phyloP scores from a whole-genome alignment of 2,797 vertebrate genomes.

The Galaxias olidus region DNA sequence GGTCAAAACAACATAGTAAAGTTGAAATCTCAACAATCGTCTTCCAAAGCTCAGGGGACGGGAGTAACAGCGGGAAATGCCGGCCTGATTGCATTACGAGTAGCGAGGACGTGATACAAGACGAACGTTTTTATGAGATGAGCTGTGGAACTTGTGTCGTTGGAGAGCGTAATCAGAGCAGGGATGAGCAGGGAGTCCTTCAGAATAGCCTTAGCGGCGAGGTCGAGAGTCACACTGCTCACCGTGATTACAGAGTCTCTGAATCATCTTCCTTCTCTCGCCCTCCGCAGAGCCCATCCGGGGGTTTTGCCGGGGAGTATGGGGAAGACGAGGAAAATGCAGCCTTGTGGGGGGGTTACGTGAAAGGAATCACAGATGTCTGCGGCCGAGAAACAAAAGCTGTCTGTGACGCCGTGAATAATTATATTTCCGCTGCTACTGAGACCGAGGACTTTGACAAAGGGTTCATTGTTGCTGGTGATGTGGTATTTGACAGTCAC shows the following conservation, averaged over 20 bases:
- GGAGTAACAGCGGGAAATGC: slow-evolving; percentile 32
- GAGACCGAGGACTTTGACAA: slow-evolving; percentile 26
- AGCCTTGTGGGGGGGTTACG: slow-evolving; percentile 34
- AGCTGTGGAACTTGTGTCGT: slow-evolving; percentile 37
- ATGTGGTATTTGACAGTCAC: slow-evolving; percentile 40
- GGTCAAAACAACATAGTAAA: slow-evolving; percentile 20
- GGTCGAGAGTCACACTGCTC: slow-evolving; percentile 24
- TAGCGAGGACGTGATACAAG: slow-evolving; percentile 31
- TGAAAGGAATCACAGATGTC: slow-evolving; percentile 37
- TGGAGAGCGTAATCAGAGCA: slow-evolving; percentile 44
- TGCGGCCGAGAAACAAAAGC: slow-evolving; percentile 48
- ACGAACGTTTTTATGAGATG: slow-evolving; percentile 21
- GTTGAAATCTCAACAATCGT: slow-evolving; percentile 33
- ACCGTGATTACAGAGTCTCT: slow-evolving; percentile 35
- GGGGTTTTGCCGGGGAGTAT: slow-evolving; percentile 21
- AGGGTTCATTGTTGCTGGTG: slow-evolving; percentile 35
- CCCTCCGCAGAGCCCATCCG: slow-evolving; percentile 28
- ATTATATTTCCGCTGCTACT: slow-evolving; percentile 13
- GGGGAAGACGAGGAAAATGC: slow-evolving; percentile 31
- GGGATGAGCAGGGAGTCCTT: slow-evolving; percentile 26
- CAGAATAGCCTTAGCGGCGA: slow-evolving; percentile 37
- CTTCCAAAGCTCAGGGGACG: slow-evolving; percentile 18
- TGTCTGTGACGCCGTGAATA: slow-evolving; percentile 37
- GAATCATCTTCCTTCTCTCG: slow-evolving; percentile 31
- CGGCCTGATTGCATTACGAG: slow-evolving; percentile 37